A percentile compares a stretch with the other conserved stretches of the same genome.
These are phyloP conservation scores for Drosophila buzzatii DNA, from an alignment of 2,888 invertebrate species.

Conservation along the genomic window DNA sequence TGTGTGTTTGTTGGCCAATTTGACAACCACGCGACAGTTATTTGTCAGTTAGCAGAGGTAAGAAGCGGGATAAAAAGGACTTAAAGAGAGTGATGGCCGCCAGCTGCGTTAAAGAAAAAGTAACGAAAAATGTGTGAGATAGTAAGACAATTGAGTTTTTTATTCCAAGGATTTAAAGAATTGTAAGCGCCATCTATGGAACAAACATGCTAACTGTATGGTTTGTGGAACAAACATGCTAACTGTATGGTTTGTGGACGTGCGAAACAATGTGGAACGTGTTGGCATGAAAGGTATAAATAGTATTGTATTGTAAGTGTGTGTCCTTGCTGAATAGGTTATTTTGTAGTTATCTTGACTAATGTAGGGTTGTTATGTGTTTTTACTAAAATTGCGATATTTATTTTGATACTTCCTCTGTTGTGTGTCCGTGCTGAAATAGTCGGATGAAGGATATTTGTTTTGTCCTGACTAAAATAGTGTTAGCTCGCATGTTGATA, in stretches of 20 bases:
- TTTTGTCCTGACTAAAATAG: not conserved
- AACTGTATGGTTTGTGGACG: not conserved
- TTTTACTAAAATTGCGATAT: not conserved
- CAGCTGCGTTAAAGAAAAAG: conserved; percentile 5
- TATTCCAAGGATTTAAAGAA: no score
- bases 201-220: not conserved
- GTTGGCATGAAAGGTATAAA: not conserved
- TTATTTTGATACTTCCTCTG: not conserved
- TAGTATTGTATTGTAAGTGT: not conserved
- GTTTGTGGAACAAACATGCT: not conserved
- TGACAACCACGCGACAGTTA: conserved; percentile 59
- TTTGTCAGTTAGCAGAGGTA: conserved; percentile 50
- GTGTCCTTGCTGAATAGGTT: not conserved
- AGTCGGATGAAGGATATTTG: not conserved
- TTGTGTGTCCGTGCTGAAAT: not conserved
- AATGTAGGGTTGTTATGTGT: not conserved
- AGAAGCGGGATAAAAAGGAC: not conserved
- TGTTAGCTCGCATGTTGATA: no score
- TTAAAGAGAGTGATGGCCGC: conserved; percentile 4
- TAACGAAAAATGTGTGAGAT: no score
- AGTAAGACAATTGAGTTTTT: no score
- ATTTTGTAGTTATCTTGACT: not conserved
- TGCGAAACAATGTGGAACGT: not conserved
- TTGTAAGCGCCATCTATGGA: not conserved
- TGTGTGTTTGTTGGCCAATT: conserved; percentile 26